phyloP scores from a whole-genome alignment of 2,113 vertebrate genomes.

The Limnothrissa miodon region DNA sequence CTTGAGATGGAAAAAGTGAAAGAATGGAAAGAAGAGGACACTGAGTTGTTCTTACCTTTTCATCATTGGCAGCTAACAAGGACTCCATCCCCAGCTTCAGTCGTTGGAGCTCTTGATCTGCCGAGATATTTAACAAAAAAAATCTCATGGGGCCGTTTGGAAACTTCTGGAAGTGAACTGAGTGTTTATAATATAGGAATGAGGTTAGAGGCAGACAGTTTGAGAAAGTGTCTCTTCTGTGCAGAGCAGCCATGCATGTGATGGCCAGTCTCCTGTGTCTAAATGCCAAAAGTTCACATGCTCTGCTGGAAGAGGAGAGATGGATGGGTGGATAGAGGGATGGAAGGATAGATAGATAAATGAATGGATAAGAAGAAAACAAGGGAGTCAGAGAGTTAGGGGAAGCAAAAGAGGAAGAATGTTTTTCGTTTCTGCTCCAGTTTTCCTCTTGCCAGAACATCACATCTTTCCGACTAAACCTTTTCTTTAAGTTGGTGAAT shows the following conservation, averaged over 20 bases:
- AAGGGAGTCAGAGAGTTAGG: background rate
- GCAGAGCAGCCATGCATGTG: conserved; percentile 18
- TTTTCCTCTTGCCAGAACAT: background rate
- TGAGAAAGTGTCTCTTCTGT: conserved; percentile 16
- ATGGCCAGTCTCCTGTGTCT: conserved; percentile 6
- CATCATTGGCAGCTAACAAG: conserved; percentile 85
- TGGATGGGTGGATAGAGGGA: background rate
- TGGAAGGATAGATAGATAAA: background rate
- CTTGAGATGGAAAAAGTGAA: too few species aligned
- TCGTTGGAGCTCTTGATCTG: conserved; percentile 91
- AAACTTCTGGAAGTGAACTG: background rate
- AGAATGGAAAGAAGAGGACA: background rate
- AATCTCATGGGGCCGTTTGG: background rate
- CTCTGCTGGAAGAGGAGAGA: background rate
- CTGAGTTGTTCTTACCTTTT: conserved; percentile 76
- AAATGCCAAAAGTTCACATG: conserved; percentile 17
- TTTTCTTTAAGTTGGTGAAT: background rate
- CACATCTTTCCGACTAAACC: background rate
- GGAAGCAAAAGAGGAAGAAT: background rate
- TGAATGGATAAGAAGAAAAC: background rate
- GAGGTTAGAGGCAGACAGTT: background rate
- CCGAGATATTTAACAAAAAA: conserved; percentile 49
- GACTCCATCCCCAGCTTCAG: conserved; percentile 92
- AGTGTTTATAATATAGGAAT: background rate
- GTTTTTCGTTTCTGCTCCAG: background rate